These are phyloP conservation scores for Lepidotrigona ventralis DNA, from an alignment of 1,140 invertebrate species.

Conservation along the genomic window DNA sequence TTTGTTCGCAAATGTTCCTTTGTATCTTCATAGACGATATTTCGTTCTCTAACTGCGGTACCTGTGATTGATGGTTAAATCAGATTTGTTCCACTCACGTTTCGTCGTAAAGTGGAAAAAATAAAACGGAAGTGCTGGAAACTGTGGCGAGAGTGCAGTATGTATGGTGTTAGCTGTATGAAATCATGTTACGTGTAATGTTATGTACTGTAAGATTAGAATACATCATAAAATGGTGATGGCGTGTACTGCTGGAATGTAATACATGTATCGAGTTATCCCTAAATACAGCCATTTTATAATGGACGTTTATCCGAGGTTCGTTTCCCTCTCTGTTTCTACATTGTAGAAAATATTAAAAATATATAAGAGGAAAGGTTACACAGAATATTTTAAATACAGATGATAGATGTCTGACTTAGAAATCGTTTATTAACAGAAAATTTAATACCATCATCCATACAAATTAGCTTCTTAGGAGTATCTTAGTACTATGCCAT, in stretches of 20 bases:
- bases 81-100: constrained; percentile 66
- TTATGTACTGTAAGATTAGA: constrained; percentile 75
- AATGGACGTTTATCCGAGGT: constrained; percentile 70
- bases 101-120: constrained; percentile 65
- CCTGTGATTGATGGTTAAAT: constrained; percentile 40
- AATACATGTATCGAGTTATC: constrained; percentile 78
- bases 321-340: background rate
- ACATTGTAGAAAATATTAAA: background rate
- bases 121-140: constrained; percentile 50
- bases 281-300: constrained; percentile 80
- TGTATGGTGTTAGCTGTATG: constrained; percentile 78
- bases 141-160: constrained; percentile 70
- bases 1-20: constrained; percentile 40
- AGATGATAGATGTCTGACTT: constrained; percentile 62
- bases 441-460: constrained; percentile 67
- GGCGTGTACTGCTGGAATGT: constrained; percentile 76
- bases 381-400: background rate
- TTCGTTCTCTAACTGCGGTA: constrained; percentile 45
- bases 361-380: background rate
- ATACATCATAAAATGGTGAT: constrained; percentile 70
- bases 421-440: constrained; percentile 73
- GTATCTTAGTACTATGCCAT: constrained; percentile 48
- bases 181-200: constrained; percentile 77
- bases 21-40: background rate
- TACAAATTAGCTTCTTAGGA: constrained; percentile 62